Evolutionary conservation across 1,140 invertebrate species (phyloP), one percentile per base, ranked within the genome.

Genomic region (Leptopilina clavipes): DNA sequence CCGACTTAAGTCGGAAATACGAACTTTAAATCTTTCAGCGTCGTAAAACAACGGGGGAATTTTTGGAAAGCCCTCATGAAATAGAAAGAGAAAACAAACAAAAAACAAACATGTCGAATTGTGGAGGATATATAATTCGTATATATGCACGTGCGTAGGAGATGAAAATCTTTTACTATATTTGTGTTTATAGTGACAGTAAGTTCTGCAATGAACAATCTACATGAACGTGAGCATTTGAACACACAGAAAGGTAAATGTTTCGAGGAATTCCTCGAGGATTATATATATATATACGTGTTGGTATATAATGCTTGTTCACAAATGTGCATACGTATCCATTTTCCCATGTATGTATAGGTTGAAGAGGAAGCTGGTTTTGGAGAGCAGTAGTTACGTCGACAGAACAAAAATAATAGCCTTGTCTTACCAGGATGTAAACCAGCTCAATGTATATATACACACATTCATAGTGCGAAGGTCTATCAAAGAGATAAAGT

Each of bases 381-480:
- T 31, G 19, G 22, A 31, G 22, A 31, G 22, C 56, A 65, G 54
- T 19, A 59, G 59, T 65, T 65, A 65, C 22, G 59, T 65, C 25
- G 25, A 37, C 59, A 37, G 59, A n/a, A 14, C 59, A 65, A 65
- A 65, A 65, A 65, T 65, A 65, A 65, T 65, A 65, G 59, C 12
- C 59, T 65, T 65, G 59, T 65, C 59, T 65, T 65, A 65, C 59
- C 12, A 65, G 25, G 59, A 65, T 65, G 59, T 65, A 65, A 65
- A 65, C 59, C 19, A 65, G 59, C 59, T 65, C 31, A 65, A 31
- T 12, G 59, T 22, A 8, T 31, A 31, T 12, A 14, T 40, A 40
- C 8, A 31, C 25, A 40, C 9, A 40, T 40, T 40, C 37, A 9
- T 1, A 17, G 52, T 8, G 12, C 0, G 0, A 7, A 12, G 7